Evolutionary conservation across 2,113 vertebrate genomes (phyloP).

Genomic region (Myotis davidii): DNA sequence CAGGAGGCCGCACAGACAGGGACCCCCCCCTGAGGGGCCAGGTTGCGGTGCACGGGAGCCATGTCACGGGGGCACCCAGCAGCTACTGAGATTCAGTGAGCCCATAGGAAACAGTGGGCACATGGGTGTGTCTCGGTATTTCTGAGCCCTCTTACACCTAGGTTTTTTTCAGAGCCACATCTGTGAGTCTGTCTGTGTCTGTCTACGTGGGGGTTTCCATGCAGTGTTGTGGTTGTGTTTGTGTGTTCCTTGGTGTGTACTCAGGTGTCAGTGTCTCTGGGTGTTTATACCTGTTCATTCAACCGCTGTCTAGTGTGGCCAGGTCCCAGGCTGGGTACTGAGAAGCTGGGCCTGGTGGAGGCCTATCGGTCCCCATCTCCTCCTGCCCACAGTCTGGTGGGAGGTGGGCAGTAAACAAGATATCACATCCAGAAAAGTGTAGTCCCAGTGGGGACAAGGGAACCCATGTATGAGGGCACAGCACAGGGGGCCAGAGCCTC

Average conservation of each 20-base stretch:
- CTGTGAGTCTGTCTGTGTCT: not conserved
- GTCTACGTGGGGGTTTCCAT: accelerated
- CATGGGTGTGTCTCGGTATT: not conserved
- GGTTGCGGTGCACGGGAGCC: not conserved
- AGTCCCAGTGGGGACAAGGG: not conserved
- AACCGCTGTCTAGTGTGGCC: not conserved
- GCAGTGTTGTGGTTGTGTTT: not conserved
- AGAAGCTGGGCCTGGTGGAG: not conserved
- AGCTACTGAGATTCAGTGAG: not conserved
- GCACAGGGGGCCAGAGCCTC: not conserved
- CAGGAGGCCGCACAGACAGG: not conserved
- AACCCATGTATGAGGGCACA: not conserved
- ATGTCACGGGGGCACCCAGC: not conserved
- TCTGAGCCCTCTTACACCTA: not conserved
- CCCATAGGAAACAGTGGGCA: accelerated
- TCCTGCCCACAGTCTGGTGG: not conserved
- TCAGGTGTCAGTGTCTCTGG: not conserved
- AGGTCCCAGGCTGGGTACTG: not conserved
- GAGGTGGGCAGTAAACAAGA: not conserved
- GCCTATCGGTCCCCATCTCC: accelerated
- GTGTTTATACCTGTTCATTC: not conserved
- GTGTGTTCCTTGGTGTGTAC: not conserved
- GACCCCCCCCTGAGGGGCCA: not conserved
- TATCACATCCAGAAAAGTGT: accelerated
- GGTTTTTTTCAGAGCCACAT: not conserved